Evolutionary conservation across 2,888 invertebrate species (phyloP).

Genomic region (Drosophila rubida): DNA sequence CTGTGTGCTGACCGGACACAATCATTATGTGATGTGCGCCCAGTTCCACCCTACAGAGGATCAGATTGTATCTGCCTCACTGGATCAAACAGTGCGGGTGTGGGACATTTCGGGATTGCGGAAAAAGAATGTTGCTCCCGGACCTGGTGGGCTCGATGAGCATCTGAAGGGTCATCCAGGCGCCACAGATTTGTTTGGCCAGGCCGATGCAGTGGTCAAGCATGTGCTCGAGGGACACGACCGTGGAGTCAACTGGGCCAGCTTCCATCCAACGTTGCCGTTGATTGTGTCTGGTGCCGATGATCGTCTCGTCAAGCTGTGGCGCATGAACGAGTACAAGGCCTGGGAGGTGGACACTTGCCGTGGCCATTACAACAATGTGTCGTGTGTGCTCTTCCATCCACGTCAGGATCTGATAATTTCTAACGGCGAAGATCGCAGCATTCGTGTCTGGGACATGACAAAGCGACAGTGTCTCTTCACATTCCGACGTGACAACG

Average conservation of each 20-base stretch:
- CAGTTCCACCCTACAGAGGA: conserved; percentile 99
- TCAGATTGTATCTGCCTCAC: conserved; percentile 97
- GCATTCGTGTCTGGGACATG: conserved; percentile 99
- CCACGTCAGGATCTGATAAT: conserved; percentile 98
- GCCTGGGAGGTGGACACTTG: conserved; percentile 99
- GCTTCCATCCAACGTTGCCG: conserved; percentile 97
- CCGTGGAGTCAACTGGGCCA: conserved; percentile 99
- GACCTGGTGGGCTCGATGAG: conserved; percentile 95
- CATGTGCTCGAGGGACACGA: conserved; percentile 97
- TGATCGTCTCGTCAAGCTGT: conserved; percentile 98
- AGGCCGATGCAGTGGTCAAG: conserved; percentile 96
- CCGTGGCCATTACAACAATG: conserved; percentile 99
- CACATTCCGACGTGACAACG: conserved; percentile 97
- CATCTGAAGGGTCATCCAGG: conserved; percentile 93
- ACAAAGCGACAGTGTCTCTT: conserved; percentile 96
- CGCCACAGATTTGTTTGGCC: conserved; percentile 97
- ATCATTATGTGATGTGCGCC: conserved; percentile 99
- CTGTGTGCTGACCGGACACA: conserved; percentile 97
- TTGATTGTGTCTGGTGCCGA: conserved; percentile 99
- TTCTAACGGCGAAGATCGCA: conserved; percentile 99
- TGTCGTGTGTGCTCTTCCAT: conserved; percentile 98
- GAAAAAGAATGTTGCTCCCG: conserved; percentile 99
- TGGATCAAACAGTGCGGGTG: conserved; percentile 98
- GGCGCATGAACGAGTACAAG: conserved; percentile 99
- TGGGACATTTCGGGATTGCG: conserved; percentile 99